Base-by-base conservation (phyloP, 2,888 invertebrate species). In the Andrena flavipes region DNA sequence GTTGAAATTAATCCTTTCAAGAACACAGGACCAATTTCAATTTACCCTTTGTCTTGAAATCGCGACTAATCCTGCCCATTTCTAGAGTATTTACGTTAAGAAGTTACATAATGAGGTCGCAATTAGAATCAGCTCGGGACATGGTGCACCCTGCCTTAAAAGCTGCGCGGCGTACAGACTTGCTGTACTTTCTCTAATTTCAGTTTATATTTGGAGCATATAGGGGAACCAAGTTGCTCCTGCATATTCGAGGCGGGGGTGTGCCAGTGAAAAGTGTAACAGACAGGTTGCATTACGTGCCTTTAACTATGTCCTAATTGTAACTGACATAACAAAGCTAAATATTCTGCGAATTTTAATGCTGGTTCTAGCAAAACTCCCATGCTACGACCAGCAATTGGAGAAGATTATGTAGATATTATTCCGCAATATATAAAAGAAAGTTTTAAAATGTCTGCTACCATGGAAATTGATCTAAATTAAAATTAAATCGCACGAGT, bases 11-110 rank as follows among this genome's bases (percentile, higher is more conserved):
- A 42, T 42, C 42, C 42, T 42, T 42, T 16, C 16, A 42, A 13
- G 13, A 42, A 42, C 42, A 16, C 42, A 5, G 1, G 42, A 42
- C 0, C 1, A 42, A 42, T 42, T 42, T 42, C 16, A 42, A 42
- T 51, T 51, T 20, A 20, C 20, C n/a, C 8, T 51, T 51, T 20
- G 8, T 20, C 51, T 51, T 51, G 1, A 42, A 3, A 51, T 56
- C 42, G 42, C 42, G 13, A 13, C 56, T 23, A 10, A 56, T 56
- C 8, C 20, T 56, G 10, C 23, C 10, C 56, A 56, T 56, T 56
- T 56, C 42, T 29, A 8, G 51, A 23, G 63, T 63, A 51, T 72
- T 16, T 48, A 73, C 56, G 51, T 51, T 68, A 49, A 23, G 16
- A 26, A 26, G 35, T 23, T 56, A 56, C 56, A 23, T 56, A 56